These are phyloP conservation scores for Hemiprocne comata DNA, from an alignment of 2,113 vertebrate genomes.

Conservation along the genomic window DNA sequence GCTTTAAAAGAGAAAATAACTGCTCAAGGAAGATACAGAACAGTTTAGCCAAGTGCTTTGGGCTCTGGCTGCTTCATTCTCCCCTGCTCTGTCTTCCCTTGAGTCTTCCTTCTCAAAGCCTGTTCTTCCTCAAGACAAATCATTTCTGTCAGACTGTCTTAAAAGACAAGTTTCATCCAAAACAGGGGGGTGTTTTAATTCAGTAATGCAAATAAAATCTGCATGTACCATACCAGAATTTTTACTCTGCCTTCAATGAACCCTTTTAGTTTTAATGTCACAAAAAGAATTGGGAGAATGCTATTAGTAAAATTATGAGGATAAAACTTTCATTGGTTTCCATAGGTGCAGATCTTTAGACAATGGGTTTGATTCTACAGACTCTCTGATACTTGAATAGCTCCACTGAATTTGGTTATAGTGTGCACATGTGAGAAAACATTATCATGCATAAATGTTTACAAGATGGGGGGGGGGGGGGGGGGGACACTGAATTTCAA, in stretches of 20 bases:
- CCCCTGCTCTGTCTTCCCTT: neutral
- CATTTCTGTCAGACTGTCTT: slow-evolving; percentile 11
- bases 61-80: neutral
- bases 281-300: neutral
- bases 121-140: neutral
- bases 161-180: slow-evolving; percentile 4
- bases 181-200: neutral
- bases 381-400: neutral
- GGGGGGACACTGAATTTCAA: neutral
- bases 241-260: neutral
- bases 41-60: slow-evolving; percentile 53
- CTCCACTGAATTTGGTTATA: neutral
- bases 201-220: neutral
- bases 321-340: neutral
- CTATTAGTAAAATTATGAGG: neutral
- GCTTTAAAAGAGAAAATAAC: slow-evolving; percentile 31
- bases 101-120: slow-evolving; percentile 8
- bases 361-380: neutral
- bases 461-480: neutral
- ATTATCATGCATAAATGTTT: slow-evolving; percentile 4
- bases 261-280: neutral
- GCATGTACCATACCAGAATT: neutral
- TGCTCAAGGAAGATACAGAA: neutral
- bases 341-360: neutral
- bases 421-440: neutral